Base-by-base conservation (phyloP, 1,140 invertebrate genomes). In the Drosophila yakuba region DNA sequence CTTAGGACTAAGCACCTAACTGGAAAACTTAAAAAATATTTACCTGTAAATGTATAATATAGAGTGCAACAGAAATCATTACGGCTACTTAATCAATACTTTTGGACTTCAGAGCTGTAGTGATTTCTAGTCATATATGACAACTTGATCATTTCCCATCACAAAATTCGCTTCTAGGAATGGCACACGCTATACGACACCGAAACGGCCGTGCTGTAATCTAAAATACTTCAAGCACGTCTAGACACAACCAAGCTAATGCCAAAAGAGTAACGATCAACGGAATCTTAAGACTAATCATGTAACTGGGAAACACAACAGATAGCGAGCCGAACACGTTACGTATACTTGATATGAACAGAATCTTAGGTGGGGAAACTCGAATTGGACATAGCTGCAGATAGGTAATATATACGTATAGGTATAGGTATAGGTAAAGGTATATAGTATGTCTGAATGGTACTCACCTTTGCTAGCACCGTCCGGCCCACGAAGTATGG, bases 401-500 rank as follows among this genome's bases (percentile, higher is more conserved):
- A 80, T 62, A 75, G 58, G 54, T 54, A 41, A 25, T 74, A 60
- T 52, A 50, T 47, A 20, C 20, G 20, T 20, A 20, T 20, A 20
- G 20, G 20, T 20, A 20, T 1, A 20, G 20, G 20, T 20, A 2
- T 20, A 20, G 20, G 20, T 20, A 64, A 39, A 58, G 44, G 23
- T 47, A 59, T 28, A 36, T 36, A 39, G 4, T 39, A 4, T 66
- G 4, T 39, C 4, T 66, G 17, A 35, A 15, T 17, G 17, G 45
- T 72, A 93, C 95, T 95, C 94, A 98, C 98, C 98, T 97, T 98
- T 98, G 93, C 97, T 98, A 72, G 96, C 95, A 89, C 98, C 97
- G 95, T 99, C 98, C 73, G 98, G 98, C 90, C 98, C 98, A 88
- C 98, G 95, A 67, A 99, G 95, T 93, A 99, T 98, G 71, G 98